Evolutionary conservation across 2,797 vertebrate genomes (phyloP).

Genomic region (Girardinus metallicus): DNA sequence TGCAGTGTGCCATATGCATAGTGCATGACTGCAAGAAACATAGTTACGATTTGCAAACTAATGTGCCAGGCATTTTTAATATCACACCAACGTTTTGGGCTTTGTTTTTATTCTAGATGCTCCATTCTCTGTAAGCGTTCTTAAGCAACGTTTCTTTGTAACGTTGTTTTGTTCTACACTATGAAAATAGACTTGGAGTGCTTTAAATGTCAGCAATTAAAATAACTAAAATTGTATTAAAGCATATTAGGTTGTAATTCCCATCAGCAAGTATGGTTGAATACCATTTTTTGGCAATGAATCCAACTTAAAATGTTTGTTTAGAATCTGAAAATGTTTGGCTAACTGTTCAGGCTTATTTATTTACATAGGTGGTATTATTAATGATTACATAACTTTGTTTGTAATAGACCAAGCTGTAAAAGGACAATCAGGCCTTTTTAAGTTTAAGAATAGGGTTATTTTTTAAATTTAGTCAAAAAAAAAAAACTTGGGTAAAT

Average conservation of each 20-base stretch:
- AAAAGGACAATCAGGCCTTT: too few species aligned
- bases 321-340: neutral
- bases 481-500: too few species aligned
- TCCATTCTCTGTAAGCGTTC: neutral
- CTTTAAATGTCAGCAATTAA: neutral
- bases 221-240: neutral
- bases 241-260: neutral
- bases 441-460: too few species aligned
- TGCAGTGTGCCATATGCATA: constrained; percentile 29
- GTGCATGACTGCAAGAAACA: constrained; percentile 15
- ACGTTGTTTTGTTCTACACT: neutral
- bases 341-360: neutral
- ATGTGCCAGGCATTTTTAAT: neutral
- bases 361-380: neutral
- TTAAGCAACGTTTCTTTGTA: neutral
- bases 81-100: neutral
- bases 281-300: neutral
- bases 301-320: neutral
- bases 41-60: neutral
- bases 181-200: neutral
- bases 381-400: neutral
- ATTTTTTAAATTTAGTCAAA: too few species aligned
- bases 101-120: neutral
- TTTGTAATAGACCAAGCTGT: too few species aligned
- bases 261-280: neutral